A percentile compares a stretch with the other conserved stretches of the same genome.
phyloP scores from a whole-genome alignment of 2,113 vertebrate genomes.

The Phalacrocorax aristotelis region DNA sequence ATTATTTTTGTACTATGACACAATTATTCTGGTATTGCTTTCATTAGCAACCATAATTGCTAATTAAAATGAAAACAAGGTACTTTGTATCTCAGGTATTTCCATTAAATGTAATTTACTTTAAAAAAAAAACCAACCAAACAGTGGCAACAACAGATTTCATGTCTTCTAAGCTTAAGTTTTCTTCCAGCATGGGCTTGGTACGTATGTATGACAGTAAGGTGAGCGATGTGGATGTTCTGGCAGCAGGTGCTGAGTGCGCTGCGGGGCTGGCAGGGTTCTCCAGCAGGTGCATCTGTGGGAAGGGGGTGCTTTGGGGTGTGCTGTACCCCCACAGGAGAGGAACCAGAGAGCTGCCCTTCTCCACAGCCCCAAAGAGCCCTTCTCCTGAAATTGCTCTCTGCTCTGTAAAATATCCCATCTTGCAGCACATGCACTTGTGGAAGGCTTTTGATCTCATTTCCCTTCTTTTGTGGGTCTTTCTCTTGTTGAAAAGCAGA shows the following conservation, averaged over 20 bases:
- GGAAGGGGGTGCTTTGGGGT: not conserved
- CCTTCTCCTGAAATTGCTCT: not conserved
- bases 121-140: not conserved
- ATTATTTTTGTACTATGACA: not conserved
- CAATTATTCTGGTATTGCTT: constrained; percentile 5
- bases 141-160: not conserved
- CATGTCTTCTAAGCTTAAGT: not conserved
- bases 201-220: accelerated
- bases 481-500: not conserved
- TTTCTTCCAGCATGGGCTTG: accelerated
- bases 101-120: not conserved
- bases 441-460: not conserved
- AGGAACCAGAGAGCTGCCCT: not conserved
- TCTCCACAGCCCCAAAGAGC: not conserved
- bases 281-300: not conserved
- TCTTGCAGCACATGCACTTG: accelerated
- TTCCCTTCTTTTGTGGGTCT: not conserved
- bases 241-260: not conserved
- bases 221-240: accelerated
- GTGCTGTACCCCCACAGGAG: not conserved
- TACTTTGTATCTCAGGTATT: not conserved
- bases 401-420: not conserved
- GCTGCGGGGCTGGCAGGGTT: not conserved
- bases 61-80: constrained; percentile 11
- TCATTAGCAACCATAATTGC: not conserved